These are phyloP conservation scores for Brachionus angularis DNA, from an alignment of 1,140 invertebrate genomes.

Conservation along the genomic window DNA sequence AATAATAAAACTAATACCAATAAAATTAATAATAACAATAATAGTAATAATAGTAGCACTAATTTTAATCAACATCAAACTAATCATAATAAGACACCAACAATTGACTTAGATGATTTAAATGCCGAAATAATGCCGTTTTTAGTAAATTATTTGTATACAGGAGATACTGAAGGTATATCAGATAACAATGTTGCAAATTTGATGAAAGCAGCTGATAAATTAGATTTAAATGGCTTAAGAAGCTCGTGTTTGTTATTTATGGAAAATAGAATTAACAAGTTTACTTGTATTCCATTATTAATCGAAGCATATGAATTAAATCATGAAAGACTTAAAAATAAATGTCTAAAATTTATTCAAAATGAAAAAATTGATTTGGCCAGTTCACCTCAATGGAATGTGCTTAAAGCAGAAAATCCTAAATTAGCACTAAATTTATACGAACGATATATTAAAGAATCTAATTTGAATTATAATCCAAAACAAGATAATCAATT, in stretches of 20 bases:
- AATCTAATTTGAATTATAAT: neutral
- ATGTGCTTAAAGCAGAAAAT: slow-evolving; percentile 29
- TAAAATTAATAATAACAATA: too few relatives aligned
- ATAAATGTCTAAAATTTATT: slow-evolving; percentile 23
- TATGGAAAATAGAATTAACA: slow-evolving; percentile 21
- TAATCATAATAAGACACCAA: too few relatives aligned
- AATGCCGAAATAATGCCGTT: slow-evolving; percentile 11
- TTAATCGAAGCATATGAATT: slow-evolving; percentile 30
- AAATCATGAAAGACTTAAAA: slow-evolving; percentile 34
- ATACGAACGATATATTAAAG: slow-evolving; percentile 39
- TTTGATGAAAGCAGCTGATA: slow-evolving; percentile 38
- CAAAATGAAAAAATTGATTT: slow-evolving; percentile 37
- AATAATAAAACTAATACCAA: too few relatives aligned
- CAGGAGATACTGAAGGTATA: slow-evolving; percentile 20
- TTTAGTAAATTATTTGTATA: slow-evolving; percentile 12
- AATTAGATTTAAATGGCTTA: slow-evolving; percentile 11
- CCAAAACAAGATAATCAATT: too few relatives aligned
- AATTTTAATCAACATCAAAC: too few relatives aligned
- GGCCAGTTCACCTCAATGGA: slow-evolving; percentile 32
- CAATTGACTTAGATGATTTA: slow-evolving; percentile 14
- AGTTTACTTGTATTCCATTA: slow-evolving; percentile 9
- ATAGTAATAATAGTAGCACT: too few relatives aligned
- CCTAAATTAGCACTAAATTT: slow-evolving; percentile 35
- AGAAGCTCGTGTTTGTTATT: slow-evolving; percentile 12
- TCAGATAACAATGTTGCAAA: slow-evolving; percentile 11